phyloP scores from a whole-genome alignment of 23 tunicate genomes.

The Halocynthia roretzi region DNA sequence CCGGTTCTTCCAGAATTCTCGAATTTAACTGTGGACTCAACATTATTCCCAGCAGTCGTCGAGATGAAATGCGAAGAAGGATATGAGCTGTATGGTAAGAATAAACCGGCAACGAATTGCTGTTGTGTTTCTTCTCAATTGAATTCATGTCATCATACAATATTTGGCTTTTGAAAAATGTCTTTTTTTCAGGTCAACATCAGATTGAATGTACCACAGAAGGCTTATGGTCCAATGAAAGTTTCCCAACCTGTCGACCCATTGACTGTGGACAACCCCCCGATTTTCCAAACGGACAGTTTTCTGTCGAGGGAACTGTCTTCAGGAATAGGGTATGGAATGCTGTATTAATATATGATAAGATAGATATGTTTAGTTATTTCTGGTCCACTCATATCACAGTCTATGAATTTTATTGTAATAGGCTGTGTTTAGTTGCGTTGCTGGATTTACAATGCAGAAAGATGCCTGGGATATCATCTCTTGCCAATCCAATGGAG shows the following conservation, averaged over 20 bases:
- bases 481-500: constrained; percentile 38
- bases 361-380: background rate
- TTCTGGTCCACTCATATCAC: background rate
- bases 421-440: background rate
- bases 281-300: constrained; percentile 22
- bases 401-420: background rate
- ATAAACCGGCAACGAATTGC: background rate
- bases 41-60: constrained; percentile 38
- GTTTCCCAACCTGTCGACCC: constrained; percentile 36
- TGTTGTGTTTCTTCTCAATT: background rate
- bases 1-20: constrained; percentile 40
- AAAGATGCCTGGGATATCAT: background rate
- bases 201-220: constrained; percentile 28
- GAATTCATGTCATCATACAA: background rate
- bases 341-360: background rate
- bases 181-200: constrained; percentile 20
- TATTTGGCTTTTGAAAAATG: background rate
- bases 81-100: constrained; percentile 37
- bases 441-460: background rate
- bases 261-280: constrained; percentile 45
- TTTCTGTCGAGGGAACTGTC: constrained; percentile 19
- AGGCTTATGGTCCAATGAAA: constrained; percentile 62
- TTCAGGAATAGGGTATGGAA: constrained; percentile 43
- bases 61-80: constrained; percentile 50
- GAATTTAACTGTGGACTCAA: constrained; percentile 27